These are phyloP conservation scores for Paracanthobrama guichenoti DNA, from an alignment of 2,113 vertebrate genomes.

Conservation along the genomic window DNA sequence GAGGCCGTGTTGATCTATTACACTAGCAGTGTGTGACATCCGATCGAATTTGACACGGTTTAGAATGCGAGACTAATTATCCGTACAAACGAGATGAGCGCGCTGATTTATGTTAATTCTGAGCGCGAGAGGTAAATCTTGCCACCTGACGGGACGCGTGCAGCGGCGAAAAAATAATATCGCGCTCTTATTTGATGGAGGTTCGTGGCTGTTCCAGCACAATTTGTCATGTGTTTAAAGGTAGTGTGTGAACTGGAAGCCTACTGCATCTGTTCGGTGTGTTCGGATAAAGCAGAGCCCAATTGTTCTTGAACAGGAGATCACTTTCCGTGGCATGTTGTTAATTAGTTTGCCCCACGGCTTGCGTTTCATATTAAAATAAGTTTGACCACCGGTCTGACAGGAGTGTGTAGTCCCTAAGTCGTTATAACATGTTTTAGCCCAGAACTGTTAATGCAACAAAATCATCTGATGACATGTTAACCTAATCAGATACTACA, in stretches of 20 bases:
- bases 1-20: slow-evolving; percentile 23
- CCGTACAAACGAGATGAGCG: slow-evolving; percentile 1
- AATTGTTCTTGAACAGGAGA: slow-evolving; percentile 9
- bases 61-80: slow-evolving; percentile 1
- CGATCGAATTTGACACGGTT: not conserved
- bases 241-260: not conserved
- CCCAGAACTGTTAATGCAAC: not conserved
- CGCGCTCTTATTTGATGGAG: not conserved
- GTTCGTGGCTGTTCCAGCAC: no score
- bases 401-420: not conserved
- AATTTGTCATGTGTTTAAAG: not conserved
- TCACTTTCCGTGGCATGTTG: not conserved
- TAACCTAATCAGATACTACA: not conserved
- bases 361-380: slow-evolving; percentile 61
- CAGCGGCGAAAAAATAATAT: not conserved
- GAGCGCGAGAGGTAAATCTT: slow-evolving; percentile 3
- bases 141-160: slow-evolving; percentile 21
- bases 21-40: not conserved
- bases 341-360: slow-evolving; percentile 17
- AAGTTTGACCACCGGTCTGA: slow-evolving; percentile 40
- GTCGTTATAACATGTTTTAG: not conserved
- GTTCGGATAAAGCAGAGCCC: not conserved
- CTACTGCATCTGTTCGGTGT: not conserved
- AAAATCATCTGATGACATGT: not conserved
- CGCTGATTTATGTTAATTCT: slow-evolving; percentile 2